A percentile compares a stretch with the other conserved stretches of the same genome.
These are phyloP conservation scores for Melanostoma scalare DNA, from an alignment of 2,888 invertebrate genomes.

Conservation along the genomic window DNA sequence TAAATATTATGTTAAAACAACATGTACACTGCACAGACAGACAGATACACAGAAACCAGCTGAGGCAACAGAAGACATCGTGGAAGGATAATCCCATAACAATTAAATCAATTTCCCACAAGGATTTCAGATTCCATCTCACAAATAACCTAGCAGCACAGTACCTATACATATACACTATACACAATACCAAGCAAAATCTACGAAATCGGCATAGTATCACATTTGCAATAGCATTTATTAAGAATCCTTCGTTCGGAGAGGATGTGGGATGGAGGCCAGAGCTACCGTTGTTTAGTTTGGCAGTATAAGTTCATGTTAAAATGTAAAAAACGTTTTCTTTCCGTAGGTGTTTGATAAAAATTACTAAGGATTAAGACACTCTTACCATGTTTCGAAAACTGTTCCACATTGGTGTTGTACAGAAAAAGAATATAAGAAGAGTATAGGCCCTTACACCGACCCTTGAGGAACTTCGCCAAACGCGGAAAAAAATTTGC, in stretches of 20 bases:
- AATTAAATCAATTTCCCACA: constrained; percentile 73
- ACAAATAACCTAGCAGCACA: background rate
- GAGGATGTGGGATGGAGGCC: background rate
- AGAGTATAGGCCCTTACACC: too few relatives aligned
- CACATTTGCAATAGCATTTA: constrained; percentile 45
- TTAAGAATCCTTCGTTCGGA: constrained; percentile 14
- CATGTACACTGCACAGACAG: background rate
- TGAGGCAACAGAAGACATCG: background rate
- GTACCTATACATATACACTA: constrained; percentile 3
- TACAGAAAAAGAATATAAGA: too few relatives aligned
- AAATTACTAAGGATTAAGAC: too few relatives aligned
- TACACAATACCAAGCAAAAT: constrained; percentile 8
- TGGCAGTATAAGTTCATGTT: too few relatives aligned
- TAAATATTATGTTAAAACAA: constrained; percentile 35
- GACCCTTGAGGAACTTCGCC: too few relatives aligned
- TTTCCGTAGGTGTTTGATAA: too few relatives aligned
- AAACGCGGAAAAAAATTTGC: too few relatives aligned
- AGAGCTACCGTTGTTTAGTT: too few relatives aligned
- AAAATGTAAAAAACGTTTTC: too few relatives aligned
- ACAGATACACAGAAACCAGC: background rate
- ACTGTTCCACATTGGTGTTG: too few relatives aligned
- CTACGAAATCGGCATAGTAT: background rate
- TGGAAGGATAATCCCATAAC: constrained; percentile 73
- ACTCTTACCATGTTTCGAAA: too few relatives aligned
- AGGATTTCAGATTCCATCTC: constrained; percentile 54